Conservation (phyloP, 2,113 vertebrate species). For the Sprattus sprattus region DNA sequence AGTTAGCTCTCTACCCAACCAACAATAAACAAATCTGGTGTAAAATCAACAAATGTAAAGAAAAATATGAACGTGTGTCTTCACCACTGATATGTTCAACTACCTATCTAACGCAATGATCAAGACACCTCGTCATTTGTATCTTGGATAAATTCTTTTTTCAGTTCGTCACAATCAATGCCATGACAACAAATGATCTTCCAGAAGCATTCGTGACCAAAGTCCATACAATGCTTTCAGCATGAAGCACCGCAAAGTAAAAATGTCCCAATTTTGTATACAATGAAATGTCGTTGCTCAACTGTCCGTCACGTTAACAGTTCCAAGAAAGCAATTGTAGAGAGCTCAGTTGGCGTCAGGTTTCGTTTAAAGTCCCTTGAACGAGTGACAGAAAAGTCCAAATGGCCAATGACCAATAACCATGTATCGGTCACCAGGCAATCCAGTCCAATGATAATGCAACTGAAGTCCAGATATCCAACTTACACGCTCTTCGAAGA, state of each 20-base stretch:
- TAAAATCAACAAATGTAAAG: background rate
- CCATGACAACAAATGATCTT: conserved; percentile 14
- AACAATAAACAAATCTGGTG: background rate
- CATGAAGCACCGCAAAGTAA: background rate
- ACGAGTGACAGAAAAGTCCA: background rate
- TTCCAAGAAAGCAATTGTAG: conserved; percentile 5
- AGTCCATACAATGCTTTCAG: background rate
- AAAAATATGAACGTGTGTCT: background rate
- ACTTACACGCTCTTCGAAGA: background rate
- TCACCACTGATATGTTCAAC: background rate
- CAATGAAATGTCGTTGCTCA: conserved; percentile 11
- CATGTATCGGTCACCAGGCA: background rate
- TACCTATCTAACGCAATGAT: background rate
- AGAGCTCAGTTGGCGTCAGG: background rate
- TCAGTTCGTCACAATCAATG: conserved; percentile 12
- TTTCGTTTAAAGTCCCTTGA: conserved; percentile 13
- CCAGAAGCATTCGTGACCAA: background rate
- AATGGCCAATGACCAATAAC: background rate
- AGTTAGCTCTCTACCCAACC: background rate
- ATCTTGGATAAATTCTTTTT: conserved; percentile 6
- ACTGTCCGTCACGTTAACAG: conserved; percentile 2
- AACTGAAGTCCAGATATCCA: conserved; percentile 7
- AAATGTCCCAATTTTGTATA: background rate
- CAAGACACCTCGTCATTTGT: background rate
- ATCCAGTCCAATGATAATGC: background rate